Percentiles rank a stretch among this genome's conserved stretches.
phyloP scores from a whole-genome alignment of 2,113 vertebrate species.

The Cairina moschata region DNA sequence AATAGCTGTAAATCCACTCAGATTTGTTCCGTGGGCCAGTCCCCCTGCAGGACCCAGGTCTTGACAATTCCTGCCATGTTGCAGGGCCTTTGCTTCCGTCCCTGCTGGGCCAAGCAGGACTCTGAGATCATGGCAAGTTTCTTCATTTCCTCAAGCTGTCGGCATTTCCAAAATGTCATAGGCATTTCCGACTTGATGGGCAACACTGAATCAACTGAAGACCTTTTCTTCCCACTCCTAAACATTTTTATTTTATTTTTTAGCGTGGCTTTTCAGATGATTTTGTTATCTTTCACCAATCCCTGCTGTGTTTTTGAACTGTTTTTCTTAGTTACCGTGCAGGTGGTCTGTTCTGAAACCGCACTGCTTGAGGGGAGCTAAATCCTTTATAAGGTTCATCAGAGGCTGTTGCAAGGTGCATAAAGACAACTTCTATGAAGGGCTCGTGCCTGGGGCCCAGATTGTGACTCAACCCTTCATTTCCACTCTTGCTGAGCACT shows the following conservation, averaged over 20 bases:
- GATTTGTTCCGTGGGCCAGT: background rate
- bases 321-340: background rate
- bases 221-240: background rate
- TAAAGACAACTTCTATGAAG: background rate
- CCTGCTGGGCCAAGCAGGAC: background rate
- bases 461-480: background rate
- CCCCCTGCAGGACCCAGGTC: background rate
- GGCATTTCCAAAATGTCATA: slow-evolving; percentile 57
- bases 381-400: slow-evolving; percentile 11
- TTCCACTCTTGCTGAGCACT: background rate
- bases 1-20: background rate
- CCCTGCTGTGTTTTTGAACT: background rate
- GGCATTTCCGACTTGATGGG: background rate
- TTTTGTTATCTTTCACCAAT: background rate
- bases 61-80: background rate
- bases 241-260: background rate
- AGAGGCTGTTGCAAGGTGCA: background rate
- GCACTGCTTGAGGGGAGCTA: background rate
- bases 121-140: background rate
- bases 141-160: slow-evolving; percentile 8
- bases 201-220: background rate
- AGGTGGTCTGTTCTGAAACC: slow-evolving; percentile 3
- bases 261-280: background rate
- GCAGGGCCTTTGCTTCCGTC: background rate
- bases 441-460: rapidly evolving